phyloP scores from a whole-genome alignment of 1,140 invertebrate genomes.

The Carcinoscorpius rotundicauda region DNA sequence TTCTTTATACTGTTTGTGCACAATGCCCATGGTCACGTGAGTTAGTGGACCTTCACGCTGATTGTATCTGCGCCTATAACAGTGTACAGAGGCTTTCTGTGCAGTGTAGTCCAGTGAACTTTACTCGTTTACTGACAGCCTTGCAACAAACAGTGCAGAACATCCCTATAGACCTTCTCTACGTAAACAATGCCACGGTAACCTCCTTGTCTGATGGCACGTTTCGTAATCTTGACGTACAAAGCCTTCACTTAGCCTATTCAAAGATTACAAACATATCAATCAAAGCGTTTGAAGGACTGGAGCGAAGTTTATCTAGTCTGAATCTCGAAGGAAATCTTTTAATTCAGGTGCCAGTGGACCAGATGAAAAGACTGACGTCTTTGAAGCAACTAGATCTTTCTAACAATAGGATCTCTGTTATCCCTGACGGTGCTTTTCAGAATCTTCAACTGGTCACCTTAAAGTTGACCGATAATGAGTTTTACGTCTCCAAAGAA shows the following conservation, averaged over 20 bases:
- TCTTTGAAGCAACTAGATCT: constrained; percentile 71
- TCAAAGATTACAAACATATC: constrained; percentile 61
- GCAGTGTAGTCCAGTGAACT: constrained; percentile 80
- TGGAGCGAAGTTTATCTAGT: constrained; percentile 54
- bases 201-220: constrained; percentile 46
- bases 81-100: constrained; percentile 65
- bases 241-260: constrained; percentile 67
- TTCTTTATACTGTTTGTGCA: too few relatives aligned
- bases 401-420: constrained; percentile 64
- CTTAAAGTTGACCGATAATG: constrained; percentile 60
- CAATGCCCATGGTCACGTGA: constrained; percentile 73
- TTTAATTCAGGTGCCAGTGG: constrained; percentile 58
- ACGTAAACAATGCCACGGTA: constrained; percentile 75
- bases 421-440: constrained; percentile 49
- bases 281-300: constrained; percentile 59
- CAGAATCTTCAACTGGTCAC: constrained; percentile 49
- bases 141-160: constrained; percentile 42
- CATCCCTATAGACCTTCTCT: constrained; percentile 63
- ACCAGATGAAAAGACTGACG: constrained; percentile 48
- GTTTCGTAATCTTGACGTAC: constrained; percentile 55
- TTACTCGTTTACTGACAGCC: constrained; percentile 51
- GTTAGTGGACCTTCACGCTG: constrained; percentile 55
- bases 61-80: constrained; percentile 78
- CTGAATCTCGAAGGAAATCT: constrained; percentile 68
- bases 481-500: constrained; percentile 46